A percentile compares a stretch with the other conserved stretches of the same genome.
These are phyloP conservation scores for Dysmachus trigonus DNA, from an alignment of 2,888 invertebrate species.

Conservation along the genomic window DNA sequence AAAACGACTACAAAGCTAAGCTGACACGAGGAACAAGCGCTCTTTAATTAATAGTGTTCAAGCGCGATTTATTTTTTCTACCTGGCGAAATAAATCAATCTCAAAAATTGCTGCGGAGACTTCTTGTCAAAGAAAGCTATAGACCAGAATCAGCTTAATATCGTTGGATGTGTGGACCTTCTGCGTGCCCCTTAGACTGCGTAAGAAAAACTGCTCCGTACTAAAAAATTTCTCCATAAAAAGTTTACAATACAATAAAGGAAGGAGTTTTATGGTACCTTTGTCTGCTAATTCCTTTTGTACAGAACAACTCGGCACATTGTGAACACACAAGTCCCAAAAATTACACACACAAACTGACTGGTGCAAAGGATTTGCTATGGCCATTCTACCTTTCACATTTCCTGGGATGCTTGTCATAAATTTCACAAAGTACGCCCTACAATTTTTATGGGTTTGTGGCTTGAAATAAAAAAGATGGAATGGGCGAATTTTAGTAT, in stretches of 20 bases:
- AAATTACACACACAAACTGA: background rate
- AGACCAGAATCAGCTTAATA: background rate
- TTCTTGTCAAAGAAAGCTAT: background rate
- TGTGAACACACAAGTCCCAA: background rate
- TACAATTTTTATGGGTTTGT: slow-evolving; percentile 26
- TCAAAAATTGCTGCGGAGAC: slow-evolving; percentile 8
- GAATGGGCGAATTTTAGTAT: background rate
- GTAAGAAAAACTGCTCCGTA: background rate
- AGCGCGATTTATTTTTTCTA: background rate
- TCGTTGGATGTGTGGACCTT: background rate
- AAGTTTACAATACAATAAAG: background rate
- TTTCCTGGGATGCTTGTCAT: background rate
- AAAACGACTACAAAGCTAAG: background rate
- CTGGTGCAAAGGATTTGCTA: background rate
- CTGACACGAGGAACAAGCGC: background rate
- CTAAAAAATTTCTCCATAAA: background rate
- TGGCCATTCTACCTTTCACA: background rate
- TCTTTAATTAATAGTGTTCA: slow-evolving; percentile 15
- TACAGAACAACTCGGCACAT: background rate
- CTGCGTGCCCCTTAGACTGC: background rate
- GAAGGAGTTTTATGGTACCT: background rate
- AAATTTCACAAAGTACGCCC: slow-evolving; percentile 8
- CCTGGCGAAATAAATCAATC: background rate
- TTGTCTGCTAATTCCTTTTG: slow-evolving; percentile 7
- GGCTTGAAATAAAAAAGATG: background rate